Evolutionary conservation across 2,888 invertebrate genomes (phyloP), one percentile per base, ranked within the genome.

Genomic region (Mystacides longicornis): DNA sequence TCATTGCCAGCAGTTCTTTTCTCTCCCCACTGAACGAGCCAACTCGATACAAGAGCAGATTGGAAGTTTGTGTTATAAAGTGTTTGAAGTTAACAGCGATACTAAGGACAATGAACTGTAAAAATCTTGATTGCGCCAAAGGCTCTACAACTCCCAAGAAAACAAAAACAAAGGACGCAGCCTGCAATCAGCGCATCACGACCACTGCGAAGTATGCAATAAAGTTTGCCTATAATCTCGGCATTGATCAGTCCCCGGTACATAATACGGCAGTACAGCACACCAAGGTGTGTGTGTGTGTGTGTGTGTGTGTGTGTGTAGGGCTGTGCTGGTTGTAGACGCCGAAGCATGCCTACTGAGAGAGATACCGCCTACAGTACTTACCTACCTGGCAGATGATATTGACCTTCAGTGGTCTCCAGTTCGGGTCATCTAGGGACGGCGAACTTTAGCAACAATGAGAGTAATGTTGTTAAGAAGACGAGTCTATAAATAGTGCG

Each of bases 391-490:
- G 16, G n/a, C 16, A 37, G 37, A 37, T 37, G 37, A 37, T 37
- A 16, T 37, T 37, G 37, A 37, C 37, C 37, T 37, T 37, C 37
- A 37, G 16, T 37, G 37, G 3, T 37, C 37, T 37, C 37, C 3
- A 14, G n/a, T 37, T 37, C 37, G 37, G 37, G 37, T 37, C 37
- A 37, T 37, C 14, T 14, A 37, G 37, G 37, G 37, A 37, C 37
- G 37, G 37, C 37, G 37, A 37, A 37, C 37, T 37, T 37, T 37
- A 37, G 37, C 37, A 37, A 27, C 27, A 27, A 37, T 37, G 16
- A 37, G 14, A 37, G 16, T n/a, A 16, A 37, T 37, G 37, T 37
- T 37, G 14, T 37, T 37, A 16, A 16, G 16, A 7, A 37, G 3
- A 37, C 37, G 16, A 37, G 37, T 4, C 37, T 7, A 37, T 37